These are phyloP conservation scores for Ryuthela nishihirai DNA, from an alignment of 2,888 invertebrate species.

Conservation along the genomic window DNA sequence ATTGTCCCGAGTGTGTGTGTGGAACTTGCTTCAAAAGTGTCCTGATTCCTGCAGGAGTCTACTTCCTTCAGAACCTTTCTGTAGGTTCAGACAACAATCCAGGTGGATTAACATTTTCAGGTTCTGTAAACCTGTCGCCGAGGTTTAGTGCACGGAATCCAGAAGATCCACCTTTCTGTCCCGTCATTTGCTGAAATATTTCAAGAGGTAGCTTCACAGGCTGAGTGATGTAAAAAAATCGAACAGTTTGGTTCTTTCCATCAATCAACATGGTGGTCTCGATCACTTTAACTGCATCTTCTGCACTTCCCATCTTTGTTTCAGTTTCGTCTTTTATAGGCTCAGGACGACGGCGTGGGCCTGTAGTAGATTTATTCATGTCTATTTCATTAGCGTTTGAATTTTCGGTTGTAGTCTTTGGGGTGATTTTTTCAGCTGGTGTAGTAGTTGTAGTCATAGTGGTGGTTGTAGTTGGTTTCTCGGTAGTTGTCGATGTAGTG, in stretches of 20 bases:
- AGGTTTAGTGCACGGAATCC: neutral
- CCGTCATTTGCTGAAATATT: constrained; percentile 26
- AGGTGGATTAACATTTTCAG: too few relatives aligned
- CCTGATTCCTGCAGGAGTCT: too few relatives aligned
- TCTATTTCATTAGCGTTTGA: constrained; percentile 29
- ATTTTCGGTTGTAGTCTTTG: constrained; percentile 1
- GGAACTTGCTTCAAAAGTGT: too few relatives aligned
- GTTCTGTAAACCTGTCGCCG: too few relatives aligned
- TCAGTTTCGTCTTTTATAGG: constrained; percentile 17
- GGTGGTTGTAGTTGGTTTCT: neutral
- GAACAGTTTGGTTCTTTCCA: constrained; percentile 32
- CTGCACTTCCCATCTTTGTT: constrained; percentile 4
- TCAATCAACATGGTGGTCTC: constrained; percentile 36
- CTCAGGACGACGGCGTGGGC: constrained; percentile 13
- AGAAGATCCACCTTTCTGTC: constrained; percentile 2
- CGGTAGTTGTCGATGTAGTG: neutral
- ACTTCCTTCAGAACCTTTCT: too few relatives aligned
- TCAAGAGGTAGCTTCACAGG: constrained; percentile 29
- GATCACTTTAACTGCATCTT: constrained; percentile 27
- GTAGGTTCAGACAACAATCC: too few relatives aligned
- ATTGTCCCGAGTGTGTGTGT: too few relatives aligned
- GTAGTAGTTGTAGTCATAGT: neutral
- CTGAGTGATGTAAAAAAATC: constrained; percentile 31
- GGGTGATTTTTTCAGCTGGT: constrained; percentile 21
- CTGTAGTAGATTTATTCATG: constrained; percentile 13